Conservation (phyloP, 2,113 vertebrate genomes). For the Oryzias curvinotus region DNA sequence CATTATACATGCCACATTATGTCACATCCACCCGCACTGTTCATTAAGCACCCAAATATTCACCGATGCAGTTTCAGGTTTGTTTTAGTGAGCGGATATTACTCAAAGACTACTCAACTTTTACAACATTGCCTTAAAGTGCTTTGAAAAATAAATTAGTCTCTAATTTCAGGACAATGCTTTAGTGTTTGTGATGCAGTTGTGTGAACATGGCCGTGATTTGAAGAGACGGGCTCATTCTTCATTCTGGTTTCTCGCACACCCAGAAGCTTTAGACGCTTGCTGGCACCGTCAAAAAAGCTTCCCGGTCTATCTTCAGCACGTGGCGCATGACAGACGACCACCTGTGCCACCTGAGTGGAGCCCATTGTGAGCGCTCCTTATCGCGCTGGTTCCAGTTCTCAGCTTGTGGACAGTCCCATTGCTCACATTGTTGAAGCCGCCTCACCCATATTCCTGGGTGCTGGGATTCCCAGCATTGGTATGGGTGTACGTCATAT, state of each 20-base stretch:
- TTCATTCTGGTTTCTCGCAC: neutral
- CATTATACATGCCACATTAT: slow-evolving; percentile 32
- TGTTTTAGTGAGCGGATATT: neutral
- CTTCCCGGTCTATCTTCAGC: slow-evolving; percentile 47
- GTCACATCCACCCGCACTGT: slow-evolving; percentile 40
- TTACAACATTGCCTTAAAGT: neutral
- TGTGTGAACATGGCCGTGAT: slow-evolving; percentile 10
- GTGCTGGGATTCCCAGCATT: neutral
- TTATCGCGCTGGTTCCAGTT: slow-evolving; percentile 65
- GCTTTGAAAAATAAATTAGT: slow-evolving; percentile 7
- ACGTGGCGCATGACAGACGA: slow-evolving; percentile 55
- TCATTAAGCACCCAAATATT: slow-evolving; percentile 43
- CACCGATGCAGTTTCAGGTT: neutral
- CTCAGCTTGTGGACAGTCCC: slow-evolving; percentile 41
- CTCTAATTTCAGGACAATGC: slow-evolving; percentile 4
- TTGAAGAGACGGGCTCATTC: slow-evolving; percentile 24
- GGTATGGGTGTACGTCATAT: slow-evolving; percentile 1
- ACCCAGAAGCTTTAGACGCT: slow-evolving; percentile 1
- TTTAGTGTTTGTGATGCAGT: neutral
- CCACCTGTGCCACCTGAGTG: slow-evolving; percentile 62
- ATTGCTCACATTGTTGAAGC: slow-evolving; percentile 51
- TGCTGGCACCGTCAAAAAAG: slow-evolving; percentile 42
- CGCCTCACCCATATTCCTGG: slow-evolving; percentile 20
- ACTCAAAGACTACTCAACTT: neutral
- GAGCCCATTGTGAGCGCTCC: slow-evolving; percentile 58